Percentiles rank a stretch among this genome's conserved stretches.
phyloP scores from a whole-genome alignment of 37 sponge, comb jelly and placozoan species.

The Lycopodina hypogea region DNA sequence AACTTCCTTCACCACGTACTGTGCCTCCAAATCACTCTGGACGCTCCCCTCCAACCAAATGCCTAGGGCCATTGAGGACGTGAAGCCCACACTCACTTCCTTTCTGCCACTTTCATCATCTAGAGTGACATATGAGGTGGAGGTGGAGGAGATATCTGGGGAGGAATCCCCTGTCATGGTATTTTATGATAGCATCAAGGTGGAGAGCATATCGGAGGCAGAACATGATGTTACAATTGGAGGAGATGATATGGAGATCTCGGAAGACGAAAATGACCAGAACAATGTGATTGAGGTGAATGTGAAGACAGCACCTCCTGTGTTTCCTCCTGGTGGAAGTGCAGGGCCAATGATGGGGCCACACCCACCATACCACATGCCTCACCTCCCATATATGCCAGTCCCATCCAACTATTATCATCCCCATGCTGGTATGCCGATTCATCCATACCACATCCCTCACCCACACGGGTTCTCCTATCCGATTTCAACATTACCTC shows the following conservation, averaged over 20 bases:
- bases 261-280: slow-evolving; percentile 37
- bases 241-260: slow-evolving; percentile 72
- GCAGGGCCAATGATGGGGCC: slow-evolving; percentile 12
- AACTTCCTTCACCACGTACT: slow-evolving; percentile 13
- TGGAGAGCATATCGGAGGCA: slow-evolving; percentile 30
- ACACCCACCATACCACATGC: slow-evolving; percentile 1
- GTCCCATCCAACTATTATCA: neutral
- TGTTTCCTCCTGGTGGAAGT: neutral
- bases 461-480: neutral
- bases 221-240: neutral
- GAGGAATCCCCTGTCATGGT: slow-evolving; percentile 78
- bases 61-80: neutral
- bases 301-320: slow-evolving; percentile 3
- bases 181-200: slow-evolving; percentile 20
- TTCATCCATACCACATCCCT: neutral
- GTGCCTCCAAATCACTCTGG: slow-evolving; percentile 50
- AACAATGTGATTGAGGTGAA: slow-evolving; percentile 55
- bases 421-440: slow-evolving; percentile 8
- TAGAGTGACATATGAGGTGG: slow-evolving; percentile 21
- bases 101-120: neutral
- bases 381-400: slow-evolving; percentile 10
- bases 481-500: no score
- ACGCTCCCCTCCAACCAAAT: slow-evolving; percentile 7
- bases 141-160: slow-evolving; percentile 78
- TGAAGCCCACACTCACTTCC: neutral